Conservation (phyloP, 2,113 vertebrate species). For the Ochotona princeps region DNA sequence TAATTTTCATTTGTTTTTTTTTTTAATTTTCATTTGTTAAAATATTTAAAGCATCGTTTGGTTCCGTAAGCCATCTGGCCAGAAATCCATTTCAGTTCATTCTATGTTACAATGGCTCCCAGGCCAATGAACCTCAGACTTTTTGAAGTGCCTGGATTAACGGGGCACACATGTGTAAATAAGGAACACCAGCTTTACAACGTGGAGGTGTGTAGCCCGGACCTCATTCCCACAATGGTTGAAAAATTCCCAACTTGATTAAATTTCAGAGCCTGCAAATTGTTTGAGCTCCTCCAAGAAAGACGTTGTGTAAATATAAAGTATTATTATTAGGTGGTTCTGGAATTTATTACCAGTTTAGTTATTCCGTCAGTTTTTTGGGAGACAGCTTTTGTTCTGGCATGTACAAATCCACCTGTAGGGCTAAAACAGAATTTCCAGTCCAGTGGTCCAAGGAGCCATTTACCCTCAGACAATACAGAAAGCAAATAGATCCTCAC, state of each 20-base stretch:
- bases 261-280: constrained; percentile 80
- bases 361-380: constrained; percentile 59
- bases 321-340: constrained; percentile 70
- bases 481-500: constrained; percentile 33
- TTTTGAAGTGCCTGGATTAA: constrained; percentile 73
- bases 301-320: constrained; percentile 77
- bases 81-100: constrained; percentile 57
- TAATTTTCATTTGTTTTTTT: constrained; percentile 41
- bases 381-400: constrained; percentile 58
- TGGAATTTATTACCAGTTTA: constrained; percentile 74
- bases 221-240: constrained; percentile 58
- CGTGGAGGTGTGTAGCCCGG: constrained; percentile 50
- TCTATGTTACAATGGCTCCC: constrained; percentile 55
- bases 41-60: constrained; percentile 56
- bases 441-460: constrained; percentile 7
- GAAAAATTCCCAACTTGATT: constrained; percentile 81
- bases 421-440: constrained; percentile 17
- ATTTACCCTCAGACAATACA: not conserved
- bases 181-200: constrained; percentile 57
- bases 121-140: constrained; percentile 42
- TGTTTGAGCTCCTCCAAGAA: constrained; percentile 72
- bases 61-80: constrained; percentile 48
- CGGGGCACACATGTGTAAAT: constrained; percentile 68
- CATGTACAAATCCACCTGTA: constrained; percentile 67
- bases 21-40: constrained; percentile 66